Evolutionary conservation across 2,888 invertebrate genomes (phyloP).

Genomic region (Julus scanicus): DNA sequence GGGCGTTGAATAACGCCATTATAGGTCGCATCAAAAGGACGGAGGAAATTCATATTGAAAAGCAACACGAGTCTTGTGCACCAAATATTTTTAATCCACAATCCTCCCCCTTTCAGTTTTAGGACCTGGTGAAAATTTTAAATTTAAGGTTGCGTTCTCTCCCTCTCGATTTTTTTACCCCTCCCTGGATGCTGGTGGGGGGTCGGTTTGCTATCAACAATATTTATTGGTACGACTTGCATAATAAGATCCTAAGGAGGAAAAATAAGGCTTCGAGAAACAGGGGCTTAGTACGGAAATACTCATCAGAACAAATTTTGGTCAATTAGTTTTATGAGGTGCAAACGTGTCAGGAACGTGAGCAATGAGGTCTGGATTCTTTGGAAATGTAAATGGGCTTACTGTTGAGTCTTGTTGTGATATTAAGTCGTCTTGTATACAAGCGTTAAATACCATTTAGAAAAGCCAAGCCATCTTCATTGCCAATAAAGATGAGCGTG

Average conservation of each 20-base stretch:
- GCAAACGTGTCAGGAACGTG: background rate
- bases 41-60: background rate
- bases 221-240: background rate
- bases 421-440: too few species aligned
- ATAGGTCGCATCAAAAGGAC: background rate
- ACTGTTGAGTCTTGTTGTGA: too few species aligned
- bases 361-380: background rate
- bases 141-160: background rate
- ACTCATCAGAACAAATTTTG: background rate
- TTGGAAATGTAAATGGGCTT: too few species aligned
- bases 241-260: background rate
- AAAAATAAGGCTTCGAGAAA: background rate
- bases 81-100: slow-evolving; percentile 11
- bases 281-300: background rate
- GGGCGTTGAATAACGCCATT: background rate
- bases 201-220: slow-evolving; percentile 4
- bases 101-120: background rate
- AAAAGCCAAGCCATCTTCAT: too few species aligned
- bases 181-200: background rate
- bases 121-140: background rate
- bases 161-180: background rate
- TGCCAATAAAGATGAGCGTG: too few species aligned
- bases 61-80: background rate
- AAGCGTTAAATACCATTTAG: too few species aligned
- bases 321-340: background rate